Percentiles rank a stretch among this genome's conserved stretches.
Evolutionary conservation across 2,113 vertebrate genomes (phyloP).

Genomic region (Sigmodon hispidus): DNA sequence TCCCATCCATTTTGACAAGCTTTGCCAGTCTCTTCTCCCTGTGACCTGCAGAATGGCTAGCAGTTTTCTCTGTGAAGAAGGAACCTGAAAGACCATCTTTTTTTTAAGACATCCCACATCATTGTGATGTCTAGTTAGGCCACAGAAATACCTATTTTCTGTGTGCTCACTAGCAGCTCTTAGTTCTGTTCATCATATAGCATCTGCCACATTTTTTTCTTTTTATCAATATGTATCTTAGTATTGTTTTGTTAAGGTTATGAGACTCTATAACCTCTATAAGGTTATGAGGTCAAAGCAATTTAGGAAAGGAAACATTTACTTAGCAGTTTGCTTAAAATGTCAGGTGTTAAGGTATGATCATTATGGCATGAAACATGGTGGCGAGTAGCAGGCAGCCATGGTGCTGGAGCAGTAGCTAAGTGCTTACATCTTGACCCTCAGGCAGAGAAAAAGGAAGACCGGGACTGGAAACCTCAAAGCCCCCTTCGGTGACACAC

Average conservation of each 20-base stretch:
- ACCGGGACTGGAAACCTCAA: not conserved
- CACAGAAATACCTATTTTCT: accelerated
- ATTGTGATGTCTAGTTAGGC: not conserved
- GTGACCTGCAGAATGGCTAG: too few relatives aligned
- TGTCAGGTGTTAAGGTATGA: not conserved
- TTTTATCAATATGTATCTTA: not conserved
- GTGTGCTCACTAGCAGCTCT: not conserved
- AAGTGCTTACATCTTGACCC: not conserved
- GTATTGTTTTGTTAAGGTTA: not conserved
- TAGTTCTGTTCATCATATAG: not conserved
- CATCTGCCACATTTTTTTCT: not conserved
- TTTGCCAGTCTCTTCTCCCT: too few relatives aligned
- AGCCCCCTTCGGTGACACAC: not conserved
- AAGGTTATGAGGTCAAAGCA: too few relatives aligned
- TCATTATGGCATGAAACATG: not conserved
- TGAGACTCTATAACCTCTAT: not conserved
- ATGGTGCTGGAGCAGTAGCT: not conserved
- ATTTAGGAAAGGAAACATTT: not conserved
- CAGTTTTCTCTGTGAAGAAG: too few relatives aligned
- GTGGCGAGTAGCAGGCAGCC: not conserved
- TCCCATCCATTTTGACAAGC: too few relatives aligned
- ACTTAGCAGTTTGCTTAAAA: not conserved
- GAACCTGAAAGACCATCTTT: too few relatives aligned
- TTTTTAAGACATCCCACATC: too few relatives aligned
- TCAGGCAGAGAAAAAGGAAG: not conserved